A percentile compares a stretch with the other conserved stretches of the same genome.
phyloP scores from a whole-genome alignment of 2,113 vertebrate species.

The Corythaixoides concolor region DNA sequence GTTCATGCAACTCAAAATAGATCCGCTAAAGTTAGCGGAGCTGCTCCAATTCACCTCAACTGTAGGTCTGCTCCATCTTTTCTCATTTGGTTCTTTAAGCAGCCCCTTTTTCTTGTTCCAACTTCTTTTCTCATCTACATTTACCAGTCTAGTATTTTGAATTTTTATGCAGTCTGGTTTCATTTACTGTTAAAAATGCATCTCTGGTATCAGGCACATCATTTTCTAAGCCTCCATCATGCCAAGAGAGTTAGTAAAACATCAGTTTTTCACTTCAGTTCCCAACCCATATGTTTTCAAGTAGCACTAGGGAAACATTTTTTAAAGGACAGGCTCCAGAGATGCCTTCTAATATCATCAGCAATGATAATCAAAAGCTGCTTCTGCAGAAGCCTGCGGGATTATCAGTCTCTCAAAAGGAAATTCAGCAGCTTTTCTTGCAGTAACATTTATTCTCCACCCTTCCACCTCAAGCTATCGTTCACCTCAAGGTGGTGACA shows the following conservation, averaged over 20 bases:
- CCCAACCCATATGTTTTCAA: constrained; percentile 68
- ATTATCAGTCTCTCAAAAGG: constrained; percentile 55
- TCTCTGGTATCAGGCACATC: not conserved
- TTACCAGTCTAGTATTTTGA: constrained; percentile 22
- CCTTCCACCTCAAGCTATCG: not conserved
- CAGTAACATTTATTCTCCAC: constrained; percentile 23
- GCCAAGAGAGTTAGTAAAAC: constrained; percentile 53
- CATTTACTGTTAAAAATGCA: constrained; percentile 54
- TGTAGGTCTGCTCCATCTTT: not conserved
- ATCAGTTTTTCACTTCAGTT: constrained; percentile 64
- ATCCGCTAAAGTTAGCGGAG: not conserved
- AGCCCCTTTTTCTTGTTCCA: not conserved
- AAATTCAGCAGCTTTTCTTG: constrained; percentile 50
- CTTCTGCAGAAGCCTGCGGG: constrained; percentile 43
- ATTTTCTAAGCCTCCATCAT: constrained; percentile 44
- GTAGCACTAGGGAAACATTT: constrained; percentile 58
- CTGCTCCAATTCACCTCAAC: not conserved
- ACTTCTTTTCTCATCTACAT: not conserved
- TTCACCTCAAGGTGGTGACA: constrained; percentile 6
- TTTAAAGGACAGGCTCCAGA: constrained; percentile 66
- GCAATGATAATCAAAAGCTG: constrained; percentile 65
- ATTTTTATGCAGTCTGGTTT: constrained; percentile 35
- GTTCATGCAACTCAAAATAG: not conserved
- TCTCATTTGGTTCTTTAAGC: not conserved
- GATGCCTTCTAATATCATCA: constrained; percentile 65